phyloP scores from a whole-genome alignment of 2,797 vertebrate genomes.

The Schizopygopsis malacanthus region DNA sequence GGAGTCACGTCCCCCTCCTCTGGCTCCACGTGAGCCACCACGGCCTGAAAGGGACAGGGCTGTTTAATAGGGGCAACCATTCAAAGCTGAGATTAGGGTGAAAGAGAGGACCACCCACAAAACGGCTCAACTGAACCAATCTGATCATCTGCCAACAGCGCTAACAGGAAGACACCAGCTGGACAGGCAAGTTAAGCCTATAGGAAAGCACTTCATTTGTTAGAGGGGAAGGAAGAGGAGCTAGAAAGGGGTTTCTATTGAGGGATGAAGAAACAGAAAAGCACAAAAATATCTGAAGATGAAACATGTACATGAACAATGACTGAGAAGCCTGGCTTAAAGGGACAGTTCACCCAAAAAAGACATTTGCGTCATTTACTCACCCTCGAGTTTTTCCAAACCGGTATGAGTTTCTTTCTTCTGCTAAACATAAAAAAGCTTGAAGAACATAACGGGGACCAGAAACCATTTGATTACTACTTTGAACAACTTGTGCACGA shows the following conservation, averaged over 20 bases:
- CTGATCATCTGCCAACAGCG: constrained; percentile 38
- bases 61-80: constrained; percentile 61
- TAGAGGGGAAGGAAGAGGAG: constrained; percentile 47
- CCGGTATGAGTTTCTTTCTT: no score
- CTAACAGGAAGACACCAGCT: constrained; percentile 22
- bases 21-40: constrained; percentile 83
- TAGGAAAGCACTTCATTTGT: constrained; percentile 36
- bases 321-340: neutral
- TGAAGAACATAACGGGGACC: neutral
- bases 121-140: constrained; percentile 31
- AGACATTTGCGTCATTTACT: no score
- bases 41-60: constrained; percentile 80
- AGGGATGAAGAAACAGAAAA: neutral
- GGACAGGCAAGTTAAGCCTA: constrained; percentile 29
- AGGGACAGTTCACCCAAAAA: neutral
- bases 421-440: neutral
- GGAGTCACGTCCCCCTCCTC: constrained; percentile 85
- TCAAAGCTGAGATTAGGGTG: constrained; percentile 42
- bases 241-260: neutral
- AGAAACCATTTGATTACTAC: neutral
- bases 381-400: no score
- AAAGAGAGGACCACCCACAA: constrained; percentile 49
- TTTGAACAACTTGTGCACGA: neutral
- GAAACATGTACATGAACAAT: constrained; percentile 28
- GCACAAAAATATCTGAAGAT: constrained; percentile 20